These are phyloP conservation scores for Podabrus alpinus DNA, from an alignment of 2,888 invertebrate species.

Conservation along the genomic window DNA sequence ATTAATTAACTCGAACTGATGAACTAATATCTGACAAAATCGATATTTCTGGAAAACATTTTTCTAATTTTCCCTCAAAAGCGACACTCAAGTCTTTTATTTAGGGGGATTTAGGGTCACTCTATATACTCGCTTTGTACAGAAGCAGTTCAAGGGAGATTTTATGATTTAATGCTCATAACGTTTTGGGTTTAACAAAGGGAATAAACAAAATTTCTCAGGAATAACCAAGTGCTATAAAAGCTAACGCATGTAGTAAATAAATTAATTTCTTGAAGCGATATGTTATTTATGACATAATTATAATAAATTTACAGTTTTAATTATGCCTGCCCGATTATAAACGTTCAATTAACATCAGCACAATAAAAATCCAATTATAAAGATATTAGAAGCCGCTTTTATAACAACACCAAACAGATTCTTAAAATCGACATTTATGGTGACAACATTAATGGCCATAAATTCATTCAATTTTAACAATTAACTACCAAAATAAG, in stretches of 20 bases:
- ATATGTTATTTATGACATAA: not conserved
- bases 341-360: not conserved
- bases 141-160: too few relatives aligned
- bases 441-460: not conserved
- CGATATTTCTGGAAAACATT: too few relatives aligned
- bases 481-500: not conserved
- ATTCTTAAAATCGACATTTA: not conserved
- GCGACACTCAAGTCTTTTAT: too few relatives aligned
- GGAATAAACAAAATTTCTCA: too few relatives aligned
- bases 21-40: too few relatives aligned
- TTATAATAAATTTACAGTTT: not conserved
- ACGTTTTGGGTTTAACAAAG: too few relatives aligned
- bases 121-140: too few relatives aligned
- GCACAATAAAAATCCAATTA: not conserved
- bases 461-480: not conserved
- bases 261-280: not conserved
- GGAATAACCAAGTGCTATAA: not conserved
- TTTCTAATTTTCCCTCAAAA: too few relatives aligned
- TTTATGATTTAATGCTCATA: too few relatives aligned
- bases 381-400: not conserved
- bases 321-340: not conserved
- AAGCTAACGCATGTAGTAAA: not conserved
- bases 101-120: too few relatives aligned
- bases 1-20: too few relatives aligned
- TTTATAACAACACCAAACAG: not conserved